Base-by-base conservation (phyloP, 2,888 invertebrate genomes). In the Nemoura dubitans region DNA sequence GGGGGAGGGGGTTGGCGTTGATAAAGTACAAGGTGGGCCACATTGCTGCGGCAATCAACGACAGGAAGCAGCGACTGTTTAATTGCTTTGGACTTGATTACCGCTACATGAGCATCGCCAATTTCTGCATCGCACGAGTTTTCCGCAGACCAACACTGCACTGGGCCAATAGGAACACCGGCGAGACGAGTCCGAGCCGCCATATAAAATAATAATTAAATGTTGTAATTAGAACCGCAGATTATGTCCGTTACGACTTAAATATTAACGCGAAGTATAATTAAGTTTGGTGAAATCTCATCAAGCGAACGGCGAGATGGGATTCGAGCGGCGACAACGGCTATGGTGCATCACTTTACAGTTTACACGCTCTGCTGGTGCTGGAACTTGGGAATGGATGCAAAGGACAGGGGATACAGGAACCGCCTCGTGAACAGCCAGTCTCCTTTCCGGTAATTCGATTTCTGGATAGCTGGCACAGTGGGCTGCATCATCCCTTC, bases 151-250 rank as follows among this genome's bases (percentile, higher is more conserved):
- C 2, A 2, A 1, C 3, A 14, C 59, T 21, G 21, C 59, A 21
- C 14, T 14, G 59, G 6, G 3, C 59, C 3, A 21, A 59, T 7
- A 59, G 59, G 59, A 59, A 59, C 21, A 59, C 16, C 16, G 14
- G 14, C 59, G 21, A 6, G 36, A 36, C 59, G 14, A 10, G 59
- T 78, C 6, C 28, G 25, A 25, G 25, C 27, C 78, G 25, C 5
- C 78, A 5, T 27, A 81, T 29, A 81, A 30, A 81, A 81, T 81
- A 81, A 81, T 81, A 81, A 81, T 81, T 81, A 81, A 81, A 81
- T 5, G 81, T 30, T n/a, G 28, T 81, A 81, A 81, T 81, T 81
- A 81, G 29, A 81, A 81, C 28, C 29, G 30, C 26, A 81, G 81
- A 81, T 81, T 81, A 81, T 81, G 30, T 29, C 81, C 81, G 81